Evolutionary conservation across 1,140 invertebrate species (phyloP).

Genomic region (Pinna nobilis): DNA sequence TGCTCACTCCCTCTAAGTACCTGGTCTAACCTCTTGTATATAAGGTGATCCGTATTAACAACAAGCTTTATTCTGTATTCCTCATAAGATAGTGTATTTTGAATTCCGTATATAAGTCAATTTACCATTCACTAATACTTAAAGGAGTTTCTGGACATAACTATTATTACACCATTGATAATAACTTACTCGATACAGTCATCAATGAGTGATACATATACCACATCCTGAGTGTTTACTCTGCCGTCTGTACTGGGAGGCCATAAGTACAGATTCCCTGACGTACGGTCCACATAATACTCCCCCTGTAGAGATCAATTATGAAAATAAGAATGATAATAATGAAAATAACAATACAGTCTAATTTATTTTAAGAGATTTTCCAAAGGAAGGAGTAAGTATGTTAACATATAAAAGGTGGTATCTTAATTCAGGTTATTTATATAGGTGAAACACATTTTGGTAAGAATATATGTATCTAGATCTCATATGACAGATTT

Average conservation of each 20-base stretch:
- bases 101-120: not conserved
- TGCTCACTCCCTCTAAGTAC: not conserved
- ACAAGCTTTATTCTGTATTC: not conserved
- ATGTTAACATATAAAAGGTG: too few relatives aligned
- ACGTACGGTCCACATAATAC: constrained; percentile 47
- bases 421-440: too few relatives aligned
- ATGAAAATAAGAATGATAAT: too few relatives aligned
- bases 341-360: too few relatives aligned
- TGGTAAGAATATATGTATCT: too few relatives aligned
- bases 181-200: constrained; percentile 26
- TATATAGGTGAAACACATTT: too few relatives aligned
- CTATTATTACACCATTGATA: constrained; percentile 36
- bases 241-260: constrained; percentile 30
- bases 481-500: too few relatives aligned
- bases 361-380: too few relatives aligned
- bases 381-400: too few relatives aligned
- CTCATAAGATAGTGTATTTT: not conserved
- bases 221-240: constrained; percentile 33
- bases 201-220: too few relatives aligned
- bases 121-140: too few relatives aligned
- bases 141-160: too few relatives aligned
- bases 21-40: not conserved
- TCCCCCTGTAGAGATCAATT: constrained; percentile 44
- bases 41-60: not conserved
- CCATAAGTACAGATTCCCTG: constrained; percentile 47